Conservation (phyloP, 2,113 vertebrate species). For the Oreotrochilus melanogaster region DNA sequence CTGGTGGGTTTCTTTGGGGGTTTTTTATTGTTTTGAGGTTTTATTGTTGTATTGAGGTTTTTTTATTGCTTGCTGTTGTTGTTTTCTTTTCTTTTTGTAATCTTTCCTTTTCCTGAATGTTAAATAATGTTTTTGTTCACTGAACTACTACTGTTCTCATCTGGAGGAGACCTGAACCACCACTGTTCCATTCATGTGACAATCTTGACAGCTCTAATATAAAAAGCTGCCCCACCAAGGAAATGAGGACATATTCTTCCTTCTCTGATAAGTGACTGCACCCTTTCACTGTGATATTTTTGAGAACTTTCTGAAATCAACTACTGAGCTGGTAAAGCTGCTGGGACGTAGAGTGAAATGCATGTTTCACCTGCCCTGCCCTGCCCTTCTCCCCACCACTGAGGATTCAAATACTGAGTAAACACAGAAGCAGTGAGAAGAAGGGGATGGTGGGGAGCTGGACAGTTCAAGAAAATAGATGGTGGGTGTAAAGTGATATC, state of each 20-base stretch:
- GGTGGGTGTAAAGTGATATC: neutral
- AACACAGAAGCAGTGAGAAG: neutral
- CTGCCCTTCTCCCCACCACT: neutral
- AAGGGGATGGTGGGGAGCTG: neutral
- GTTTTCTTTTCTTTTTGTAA: neutral
- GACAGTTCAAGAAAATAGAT: neutral
- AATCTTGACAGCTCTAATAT: neutral
- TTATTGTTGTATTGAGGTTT: no score
- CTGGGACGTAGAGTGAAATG: neutral
- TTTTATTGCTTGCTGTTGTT: neutral
- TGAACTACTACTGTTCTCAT: neutral
- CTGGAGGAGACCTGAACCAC: neutral
- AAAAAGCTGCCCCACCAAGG: constrained; percentile 10
- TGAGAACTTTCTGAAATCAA: neutral
- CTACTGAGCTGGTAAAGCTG: neutral
- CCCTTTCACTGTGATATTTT: neutral
- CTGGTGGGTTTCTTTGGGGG: no score
- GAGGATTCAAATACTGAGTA: neutral
- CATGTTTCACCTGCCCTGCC: neutral
- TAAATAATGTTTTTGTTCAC: neutral
- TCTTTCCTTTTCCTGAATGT: neutral
- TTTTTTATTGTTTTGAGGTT: no score
- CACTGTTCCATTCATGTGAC: neutral
- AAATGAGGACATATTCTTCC: neutral
- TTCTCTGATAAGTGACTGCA: neutral